Conservation (phyloP, 2,888 invertebrate species). For the Anorthoa munda region DNA sequence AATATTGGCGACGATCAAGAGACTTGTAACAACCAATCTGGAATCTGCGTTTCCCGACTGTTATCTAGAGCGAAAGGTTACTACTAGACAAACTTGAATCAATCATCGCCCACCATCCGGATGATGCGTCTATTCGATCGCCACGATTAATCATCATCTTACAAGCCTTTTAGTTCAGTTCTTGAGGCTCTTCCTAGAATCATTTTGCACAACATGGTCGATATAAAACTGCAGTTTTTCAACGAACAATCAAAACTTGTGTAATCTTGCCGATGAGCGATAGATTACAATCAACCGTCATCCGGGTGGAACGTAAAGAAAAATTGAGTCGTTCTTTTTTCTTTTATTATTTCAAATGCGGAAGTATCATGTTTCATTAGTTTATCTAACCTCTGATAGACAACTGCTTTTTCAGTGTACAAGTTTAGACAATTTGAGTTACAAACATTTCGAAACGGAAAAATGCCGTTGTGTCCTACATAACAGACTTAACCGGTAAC, state of each 20-base stretch:
- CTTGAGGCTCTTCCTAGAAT: not conserved
- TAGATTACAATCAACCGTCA: constrained; percentile 36
- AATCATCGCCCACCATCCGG: not conserved
- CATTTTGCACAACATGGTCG: constrained; percentile 19
- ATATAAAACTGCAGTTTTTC: constrained; percentile 22
- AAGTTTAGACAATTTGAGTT: not conserved
- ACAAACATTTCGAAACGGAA: too few species aligned
- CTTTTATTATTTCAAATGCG: constrained; percentile 16
- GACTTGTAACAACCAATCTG: not conserved
- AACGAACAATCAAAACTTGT: constrained; percentile 18
- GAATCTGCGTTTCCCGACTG: not conserved
- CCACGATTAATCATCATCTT: not conserved
- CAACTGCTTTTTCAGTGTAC: not conserved
- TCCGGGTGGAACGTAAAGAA: constrained; percentile 31
- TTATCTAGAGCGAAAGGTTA: too few species aligned
- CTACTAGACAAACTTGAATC: not conserved
- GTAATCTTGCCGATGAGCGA: constrained; percentile 45
- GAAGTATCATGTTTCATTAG: constrained; percentile 33
- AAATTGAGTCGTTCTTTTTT: constrained; percentile 22
- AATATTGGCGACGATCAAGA: not conserved
- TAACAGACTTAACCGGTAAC: too few species aligned
- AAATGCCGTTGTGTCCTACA: too few species aligned
- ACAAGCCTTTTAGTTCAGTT: not conserved
- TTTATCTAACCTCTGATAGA: not conserved
- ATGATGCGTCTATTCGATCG: not conserved